These are phyloP conservation scores for Notechis scutatus DNA, from an alignment of 2,113 vertebrate species.

Conservation along the genomic window DNA sequence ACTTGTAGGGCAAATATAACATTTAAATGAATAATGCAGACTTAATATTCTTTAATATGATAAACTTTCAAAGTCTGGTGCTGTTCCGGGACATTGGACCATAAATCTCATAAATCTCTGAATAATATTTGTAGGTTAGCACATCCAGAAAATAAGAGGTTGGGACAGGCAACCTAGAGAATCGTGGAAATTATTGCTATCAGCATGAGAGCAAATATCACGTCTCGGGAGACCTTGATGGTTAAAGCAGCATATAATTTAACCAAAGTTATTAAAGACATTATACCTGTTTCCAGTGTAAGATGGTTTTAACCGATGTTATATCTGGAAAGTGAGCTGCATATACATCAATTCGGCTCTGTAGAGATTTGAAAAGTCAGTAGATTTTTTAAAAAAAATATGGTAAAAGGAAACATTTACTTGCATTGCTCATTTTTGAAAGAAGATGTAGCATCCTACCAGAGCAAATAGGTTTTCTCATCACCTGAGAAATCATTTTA, in stretches of 20 bases:
- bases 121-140: not conserved
- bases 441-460: not conserved
- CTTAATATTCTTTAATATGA: not conserved
- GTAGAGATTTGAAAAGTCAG: slow-evolving; percentile 18
- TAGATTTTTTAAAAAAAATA: not conserved
- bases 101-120: not conserved
- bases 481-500: not conserved
- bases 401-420: not conserved
- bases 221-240: no score
- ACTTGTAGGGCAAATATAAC: not conserved
- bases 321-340: slow-evolving; percentile 79
- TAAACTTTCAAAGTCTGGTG: not conserved
- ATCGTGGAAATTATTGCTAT: not conserved
- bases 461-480: not conserved
- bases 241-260: not conserved
- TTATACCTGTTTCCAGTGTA: slow-evolving; percentile 86
- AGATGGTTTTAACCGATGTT: slow-evolving; percentile 79
- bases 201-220: not conserved
- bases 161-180: not conserved
- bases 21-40: not conserved
- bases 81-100: not conserved
- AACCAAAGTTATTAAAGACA: not conserved
- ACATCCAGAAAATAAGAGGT: not conserved
- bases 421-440: not conserved
- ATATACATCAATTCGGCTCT: slow-evolving; percentile 81